Percentiles rank a stretch among this genome's conserved stretches.
Conservation (phyloP, 1,140 invertebrate genomes). For the Apis laboriosa region DNA sequence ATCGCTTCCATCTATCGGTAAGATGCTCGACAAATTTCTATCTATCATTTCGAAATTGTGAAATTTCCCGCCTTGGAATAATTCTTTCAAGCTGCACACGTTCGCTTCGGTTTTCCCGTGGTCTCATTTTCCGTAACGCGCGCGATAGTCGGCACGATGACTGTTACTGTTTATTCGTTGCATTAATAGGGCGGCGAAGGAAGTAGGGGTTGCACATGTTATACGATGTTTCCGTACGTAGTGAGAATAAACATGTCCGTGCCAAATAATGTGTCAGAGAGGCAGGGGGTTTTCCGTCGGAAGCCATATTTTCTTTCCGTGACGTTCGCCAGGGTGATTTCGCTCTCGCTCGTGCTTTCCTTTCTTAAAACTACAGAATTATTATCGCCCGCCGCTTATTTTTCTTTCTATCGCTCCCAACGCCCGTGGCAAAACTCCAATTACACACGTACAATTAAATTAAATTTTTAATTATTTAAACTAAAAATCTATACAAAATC, state of each 20-base stretch:
- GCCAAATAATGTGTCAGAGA: not conserved
- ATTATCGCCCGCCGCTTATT: no score
- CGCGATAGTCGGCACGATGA: conserved; percentile 21
- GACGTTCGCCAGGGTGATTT: conserved; percentile 60
- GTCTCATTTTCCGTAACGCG: not conserved
- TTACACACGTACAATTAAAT: no score
- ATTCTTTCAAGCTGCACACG: not conserved
- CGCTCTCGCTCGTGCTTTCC: conserved; percentile 20
- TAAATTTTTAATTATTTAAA: no score
- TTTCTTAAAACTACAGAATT: not conserved
- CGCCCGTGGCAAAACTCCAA: no score
- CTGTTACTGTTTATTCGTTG: conserved; percentile 58
- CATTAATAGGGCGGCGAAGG: conserved; percentile 47
- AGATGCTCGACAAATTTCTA: not conserved
- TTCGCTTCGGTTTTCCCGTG: not conserved
- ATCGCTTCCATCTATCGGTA: conserved; percentile 6
- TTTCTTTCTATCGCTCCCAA: no score
- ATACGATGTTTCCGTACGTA: conserved; percentile 34
- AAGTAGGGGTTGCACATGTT: conserved; percentile 43
- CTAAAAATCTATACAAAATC: no score
- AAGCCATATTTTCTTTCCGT: conserved; percentile 52
- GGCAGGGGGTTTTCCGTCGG: conserved; percentile 63
- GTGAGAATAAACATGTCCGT: conserved; percentile 61
- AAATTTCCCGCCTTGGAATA: no score
- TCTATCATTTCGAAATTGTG: not conserved